phyloP scores from a whole-genome alignment of 2,888 invertebrate genomes.

The Melanostoma scalare region DNA sequence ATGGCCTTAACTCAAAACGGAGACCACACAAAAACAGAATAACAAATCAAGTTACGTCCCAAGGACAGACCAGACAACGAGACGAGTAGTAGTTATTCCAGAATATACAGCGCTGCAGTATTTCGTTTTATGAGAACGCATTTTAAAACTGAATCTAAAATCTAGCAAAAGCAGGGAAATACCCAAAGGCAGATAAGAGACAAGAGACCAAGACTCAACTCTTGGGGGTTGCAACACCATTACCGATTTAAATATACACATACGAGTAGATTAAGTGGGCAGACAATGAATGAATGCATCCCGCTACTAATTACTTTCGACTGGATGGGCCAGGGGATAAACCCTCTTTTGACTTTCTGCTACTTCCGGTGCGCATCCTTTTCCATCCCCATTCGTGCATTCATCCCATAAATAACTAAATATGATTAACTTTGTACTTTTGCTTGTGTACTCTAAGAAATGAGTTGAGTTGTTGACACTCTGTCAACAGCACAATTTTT shows the following conservation, averaged over 20 bases:
- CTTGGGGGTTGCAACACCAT: constrained; percentile 19
- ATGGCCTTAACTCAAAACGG: constrained; percentile 26
- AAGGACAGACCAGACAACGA: constrained; percentile 32
- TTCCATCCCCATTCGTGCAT: constrained; percentile 11
- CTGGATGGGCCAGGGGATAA: constrained; percentile 12
- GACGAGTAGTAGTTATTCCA: constrained; percentile 3
- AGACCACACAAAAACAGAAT: constrained; percentile 64
- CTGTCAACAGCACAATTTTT: constrained; percentile 70
- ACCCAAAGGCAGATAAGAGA: constrained; percentile 10
- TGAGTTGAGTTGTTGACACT: constrained; percentile 68
- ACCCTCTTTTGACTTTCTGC: constrained; percentile 24
- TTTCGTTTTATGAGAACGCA: constrained; percentile 29
- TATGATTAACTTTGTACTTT: constrained; percentile 65
- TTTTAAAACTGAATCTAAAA: constrained; percentile 4
- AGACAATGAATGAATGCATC: constrained; percentile 60
- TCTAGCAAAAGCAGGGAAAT: background rate
- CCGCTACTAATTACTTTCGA: constrained; percentile 65
- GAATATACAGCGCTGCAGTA: constrained; percentile 1
- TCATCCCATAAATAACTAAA: constrained; percentile 43
- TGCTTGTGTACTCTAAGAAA: constrained; percentile 55
- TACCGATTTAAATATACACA: constrained; percentile 44
- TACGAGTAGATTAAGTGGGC: constrained; percentile 40
- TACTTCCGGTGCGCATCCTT: constrained; percentile 20
- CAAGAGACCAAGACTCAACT: background rate
- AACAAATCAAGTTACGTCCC: constrained; percentile 58